These are phyloP conservation scores for Paramisgurnus dabryanus DNA, from an alignment of 2,113 vertebrate species.

Conservation along the genomic window DNA sequence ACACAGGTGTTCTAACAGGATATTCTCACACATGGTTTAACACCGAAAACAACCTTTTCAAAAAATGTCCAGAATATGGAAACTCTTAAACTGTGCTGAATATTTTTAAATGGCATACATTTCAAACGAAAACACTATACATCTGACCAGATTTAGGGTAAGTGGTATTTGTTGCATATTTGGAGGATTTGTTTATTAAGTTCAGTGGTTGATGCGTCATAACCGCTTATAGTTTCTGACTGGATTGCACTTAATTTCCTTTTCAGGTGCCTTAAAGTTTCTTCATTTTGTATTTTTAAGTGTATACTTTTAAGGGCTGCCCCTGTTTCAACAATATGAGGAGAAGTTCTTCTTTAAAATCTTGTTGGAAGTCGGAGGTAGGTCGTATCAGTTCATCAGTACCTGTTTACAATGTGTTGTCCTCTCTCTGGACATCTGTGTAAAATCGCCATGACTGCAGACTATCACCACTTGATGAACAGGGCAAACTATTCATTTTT, in stretches of 20 bases:
- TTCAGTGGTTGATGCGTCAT: not conserved
- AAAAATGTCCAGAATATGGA: not conserved
- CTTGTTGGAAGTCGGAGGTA: constrained; percentile 33
- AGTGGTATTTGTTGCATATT: not conserved
- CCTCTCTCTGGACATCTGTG: not conserved
- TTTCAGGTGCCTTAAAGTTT: not conserved
- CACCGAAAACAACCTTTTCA: not conserved
- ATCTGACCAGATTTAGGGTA: constrained; percentile 3
- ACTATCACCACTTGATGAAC: not conserved
- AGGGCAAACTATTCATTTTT: not conserved
- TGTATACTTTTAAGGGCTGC: not conserved
- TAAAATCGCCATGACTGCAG: constrained; percentile 1
- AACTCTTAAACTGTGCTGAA: not conserved
- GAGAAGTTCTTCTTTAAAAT: constrained; percentile 39
- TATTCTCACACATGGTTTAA: not conserved
- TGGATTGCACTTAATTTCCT: not conserved
- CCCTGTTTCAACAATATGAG: constrained; percentile 18
- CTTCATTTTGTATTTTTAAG: not conserved
- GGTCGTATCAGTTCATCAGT: constrained; percentile 4
- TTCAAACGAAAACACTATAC: not conserved
- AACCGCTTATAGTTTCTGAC: not conserved
- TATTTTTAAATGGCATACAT: not conserved
- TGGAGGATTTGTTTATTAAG: not conserved
- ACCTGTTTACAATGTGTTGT: not conserved
- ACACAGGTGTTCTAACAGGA: constrained; percentile 8